Conservation (phyloP, 2,888 invertebrate genomes). For the Cinara cedri region DNA sequence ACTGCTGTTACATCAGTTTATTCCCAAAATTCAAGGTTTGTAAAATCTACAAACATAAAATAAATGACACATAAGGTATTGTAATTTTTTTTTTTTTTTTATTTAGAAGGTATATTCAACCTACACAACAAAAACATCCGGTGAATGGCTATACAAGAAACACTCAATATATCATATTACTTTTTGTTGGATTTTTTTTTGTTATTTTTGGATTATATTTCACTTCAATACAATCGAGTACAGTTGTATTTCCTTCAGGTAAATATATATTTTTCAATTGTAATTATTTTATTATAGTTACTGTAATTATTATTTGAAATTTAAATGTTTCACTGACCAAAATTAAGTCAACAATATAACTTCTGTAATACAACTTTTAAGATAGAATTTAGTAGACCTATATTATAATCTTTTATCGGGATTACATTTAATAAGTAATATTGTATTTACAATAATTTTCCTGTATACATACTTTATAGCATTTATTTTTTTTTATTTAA, state of each 20-base stretch:
- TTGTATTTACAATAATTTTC: no score
- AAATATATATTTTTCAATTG: neutral
- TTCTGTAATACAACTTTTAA: no score
- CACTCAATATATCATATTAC: constrained; percentile 51
- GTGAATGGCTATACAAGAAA: constrained; percentile 43
- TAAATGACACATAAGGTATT: neutral
- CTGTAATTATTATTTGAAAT: no score
- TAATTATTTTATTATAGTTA: no score
- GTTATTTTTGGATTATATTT: constrained; percentile 53
- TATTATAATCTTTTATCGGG: no score
- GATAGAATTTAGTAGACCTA: no score
- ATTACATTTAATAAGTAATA: no score
- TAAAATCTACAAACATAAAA: neutral
- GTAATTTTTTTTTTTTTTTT: neutral
- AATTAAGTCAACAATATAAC: no score
- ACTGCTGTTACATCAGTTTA: constrained; percentile 45
- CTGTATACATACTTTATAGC: no score
- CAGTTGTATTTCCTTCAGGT: constrained; percentile 45
- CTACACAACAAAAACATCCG: constrained; percentile 38
- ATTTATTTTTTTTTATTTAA: no score
- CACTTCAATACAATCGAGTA: constrained; percentile 49
- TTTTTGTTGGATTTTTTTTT: constrained; percentile 45
- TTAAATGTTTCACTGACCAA: no score
- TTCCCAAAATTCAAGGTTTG: constrained; percentile 53
- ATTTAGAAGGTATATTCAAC: constrained; percentile 37